These are phyloP conservation scores for Tenebrio molitor DNA, from an alignment of 1,140 invertebrate species.

Conservation along the genomic window DNA sequence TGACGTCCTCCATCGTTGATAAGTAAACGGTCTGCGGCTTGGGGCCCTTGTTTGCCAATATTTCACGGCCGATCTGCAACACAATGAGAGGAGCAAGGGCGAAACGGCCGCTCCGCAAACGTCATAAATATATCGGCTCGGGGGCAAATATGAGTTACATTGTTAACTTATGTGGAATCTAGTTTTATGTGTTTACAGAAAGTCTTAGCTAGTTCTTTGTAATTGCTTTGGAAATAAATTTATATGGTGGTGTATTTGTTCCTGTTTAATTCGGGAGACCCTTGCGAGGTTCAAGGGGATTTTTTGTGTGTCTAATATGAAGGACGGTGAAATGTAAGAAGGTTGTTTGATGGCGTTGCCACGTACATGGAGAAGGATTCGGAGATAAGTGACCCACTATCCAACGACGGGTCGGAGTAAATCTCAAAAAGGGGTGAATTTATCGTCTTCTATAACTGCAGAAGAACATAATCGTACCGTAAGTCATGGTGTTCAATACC, in stretches of 20 bases:
- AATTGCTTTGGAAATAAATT: conserved; percentile 52
- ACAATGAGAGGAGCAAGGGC: conserved; percentile 44
- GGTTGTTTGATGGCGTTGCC: conserved; percentile 15
- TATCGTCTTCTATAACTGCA: conserved; percentile 28
- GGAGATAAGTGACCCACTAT: conserved; percentile 12
- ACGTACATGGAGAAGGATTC: conserved; percentile 16
- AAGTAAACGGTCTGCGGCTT: conserved; percentile 36
- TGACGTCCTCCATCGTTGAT: conserved; percentile 20
- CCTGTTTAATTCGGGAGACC: conserved; percentile 39
- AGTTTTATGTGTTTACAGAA: conserved; percentile 50
- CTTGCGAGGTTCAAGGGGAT: not conserved
- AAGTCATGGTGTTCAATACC: conserved; percentile 30
- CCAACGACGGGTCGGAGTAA: conserved; percentile 7
- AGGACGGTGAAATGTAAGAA: conserved; percentile 6
- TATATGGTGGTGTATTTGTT: conserved; percentile 47
- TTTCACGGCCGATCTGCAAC: conserved; percentile 42
- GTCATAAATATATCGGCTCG: conserved; percentile 40
- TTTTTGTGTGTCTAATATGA: conserved; percentile 21
- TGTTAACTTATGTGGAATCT: conserved; percentile 51
- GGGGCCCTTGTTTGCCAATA: conserved; percentile 44
- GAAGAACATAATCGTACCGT: conserved; percentile 32
- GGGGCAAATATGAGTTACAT: conserved; percentile 50
- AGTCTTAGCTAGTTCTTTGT: conserved; percentile 51
- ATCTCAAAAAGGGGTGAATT: conserved; percentile 35
- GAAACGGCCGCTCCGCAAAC: conserved; percentile 30